Evolutionary conservation across 2,888 invertebrate genomes (phyloP).

Genomic region (Patella depressa): DNA sequence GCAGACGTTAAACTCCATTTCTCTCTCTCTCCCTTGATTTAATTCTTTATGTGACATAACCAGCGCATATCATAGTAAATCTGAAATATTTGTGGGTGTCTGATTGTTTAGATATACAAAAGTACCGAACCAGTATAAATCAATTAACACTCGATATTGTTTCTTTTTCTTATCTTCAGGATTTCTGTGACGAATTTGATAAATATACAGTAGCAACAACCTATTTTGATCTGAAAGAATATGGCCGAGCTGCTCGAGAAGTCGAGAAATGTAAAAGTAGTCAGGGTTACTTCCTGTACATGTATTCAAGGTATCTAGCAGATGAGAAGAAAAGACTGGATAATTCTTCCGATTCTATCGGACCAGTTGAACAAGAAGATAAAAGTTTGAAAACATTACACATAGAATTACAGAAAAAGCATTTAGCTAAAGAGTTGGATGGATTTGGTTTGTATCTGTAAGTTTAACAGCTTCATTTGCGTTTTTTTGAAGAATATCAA

Average conservation of each 20-base stretch:
- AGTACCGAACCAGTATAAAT: conserved; percentile 8
- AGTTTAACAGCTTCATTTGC: conserved; percentile 36
- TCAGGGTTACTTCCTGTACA: conserved; percentile 85
- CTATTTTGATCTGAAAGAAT: conserved; percentile 92
- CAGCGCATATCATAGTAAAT: background rate
- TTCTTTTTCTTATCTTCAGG: conserved; percentile 46
- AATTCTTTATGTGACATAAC: background rate
- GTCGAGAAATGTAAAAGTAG: conserved; percentile 68
- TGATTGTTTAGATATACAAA: background rate
- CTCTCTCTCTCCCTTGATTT: too few relatives aligned
- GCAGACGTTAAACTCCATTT: too few relatives aligned
- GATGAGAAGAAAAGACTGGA: conserved; percentile 92
- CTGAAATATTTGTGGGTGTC: background rate
- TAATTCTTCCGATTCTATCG: conserved; percentile 79
- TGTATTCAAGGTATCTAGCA: conserved; percentile 88
- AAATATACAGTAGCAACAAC: conserved; percentile 85
- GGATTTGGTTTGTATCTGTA: conserved; percentile 78
- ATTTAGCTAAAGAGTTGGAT: conserved; percentile 77
- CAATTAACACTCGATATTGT: conserved; percentile 4
- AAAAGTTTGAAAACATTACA: conserved; percentile 66
- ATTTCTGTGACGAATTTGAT: conserved; percentile 78
- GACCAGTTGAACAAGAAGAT: conserved; percentile 60
- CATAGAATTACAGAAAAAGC: conserved; percentile 66
- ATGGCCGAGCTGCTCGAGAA: conserved; percentile 77
- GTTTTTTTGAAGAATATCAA: too few relatives aligned